Evolutionary conservation across 2,113 vertebrate genomes (phyloP).

Genomic region (Takifugu flavidus): DNA sequence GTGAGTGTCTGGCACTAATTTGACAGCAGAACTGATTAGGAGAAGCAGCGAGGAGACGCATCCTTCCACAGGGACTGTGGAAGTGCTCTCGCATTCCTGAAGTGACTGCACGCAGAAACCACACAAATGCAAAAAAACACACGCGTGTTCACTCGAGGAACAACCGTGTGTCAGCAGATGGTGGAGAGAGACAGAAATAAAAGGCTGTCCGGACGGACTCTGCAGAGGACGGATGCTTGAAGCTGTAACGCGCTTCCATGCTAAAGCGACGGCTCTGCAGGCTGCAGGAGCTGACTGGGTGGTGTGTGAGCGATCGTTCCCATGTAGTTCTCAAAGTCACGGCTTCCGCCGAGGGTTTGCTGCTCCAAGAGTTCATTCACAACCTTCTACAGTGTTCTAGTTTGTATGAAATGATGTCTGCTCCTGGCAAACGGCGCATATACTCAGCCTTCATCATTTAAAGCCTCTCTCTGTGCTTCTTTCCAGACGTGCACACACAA

Average conservation of each 20-base stretch:
- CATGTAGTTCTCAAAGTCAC: too few relatives aligned
- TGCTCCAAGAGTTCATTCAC: too few relatives aligned
- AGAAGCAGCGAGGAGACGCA: conserved; percentile 26
- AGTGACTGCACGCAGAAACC: not conserved
- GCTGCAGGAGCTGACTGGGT: too few relatives aligned
- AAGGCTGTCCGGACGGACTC: too few relatives aligned
- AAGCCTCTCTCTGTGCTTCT: not conserved
- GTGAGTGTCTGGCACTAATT: conserved; percentile 46
- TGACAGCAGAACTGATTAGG: conserved; percentile 43
- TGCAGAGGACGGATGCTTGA: too few relatives aligned
- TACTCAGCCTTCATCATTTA: not conserved
- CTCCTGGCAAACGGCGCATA: too few relatives aligned
- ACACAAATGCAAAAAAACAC: not conserved
- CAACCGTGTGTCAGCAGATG: conserved; percentile 6
- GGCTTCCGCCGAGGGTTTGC: too few relatives aligned
- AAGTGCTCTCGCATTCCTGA: not conserved
- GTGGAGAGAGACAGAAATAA: too few relatives aligned
- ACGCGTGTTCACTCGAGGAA: not conserved
- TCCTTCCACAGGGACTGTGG: conserved; percentile 2
- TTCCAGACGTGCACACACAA: conserved; percentile 17
- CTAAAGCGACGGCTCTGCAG: too few relatives aligned
- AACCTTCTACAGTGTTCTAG: too few relatives aligned
- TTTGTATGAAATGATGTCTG: too few relatives aligned
- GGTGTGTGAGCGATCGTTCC: conserved; percentile 7
- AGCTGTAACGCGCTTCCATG: too few relatives aligned